These are phyloP conservation scores for Phenganax subtilis DNA, from an alignment of 92 coral and sea anemone species.

Conservation along the genomic window DNA sequence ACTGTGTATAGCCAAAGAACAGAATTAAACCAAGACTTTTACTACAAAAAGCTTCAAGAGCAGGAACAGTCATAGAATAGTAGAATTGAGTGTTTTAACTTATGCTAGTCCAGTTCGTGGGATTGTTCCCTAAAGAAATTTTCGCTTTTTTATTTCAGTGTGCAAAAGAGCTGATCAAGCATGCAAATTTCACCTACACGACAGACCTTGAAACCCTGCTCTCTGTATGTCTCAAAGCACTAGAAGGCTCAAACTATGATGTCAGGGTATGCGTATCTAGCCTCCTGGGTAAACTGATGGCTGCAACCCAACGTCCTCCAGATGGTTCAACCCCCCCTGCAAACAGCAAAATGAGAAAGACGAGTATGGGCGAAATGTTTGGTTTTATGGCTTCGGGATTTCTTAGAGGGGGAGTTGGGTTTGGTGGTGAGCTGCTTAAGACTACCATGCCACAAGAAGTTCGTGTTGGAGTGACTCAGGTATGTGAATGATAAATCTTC, in stretches of 20 bases:
- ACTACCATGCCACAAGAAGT: conserved; percentile 85
- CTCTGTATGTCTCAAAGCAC: conserved; percentile 80
- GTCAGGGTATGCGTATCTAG: conserved; percentile 91
- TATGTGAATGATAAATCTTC: conserved; percentile 11
- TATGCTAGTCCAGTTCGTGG: neutral
- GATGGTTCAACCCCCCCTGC: conserved; percentile 48
- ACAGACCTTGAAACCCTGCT: conserved; percentile 76
- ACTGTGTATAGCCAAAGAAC: no score
- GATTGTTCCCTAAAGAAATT: neutral
- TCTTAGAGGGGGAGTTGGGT: conserved; percentile 96
- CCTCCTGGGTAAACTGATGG: conserved; percentile 79
- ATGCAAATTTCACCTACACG: conserved; percentile 81
- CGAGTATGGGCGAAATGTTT: conserved; percentile 74
- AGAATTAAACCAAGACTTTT: no score
- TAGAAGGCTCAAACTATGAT: conserved; percentile 93
- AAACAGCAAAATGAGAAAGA: conserved; percentile 57
- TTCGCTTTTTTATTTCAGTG: conserved; percentile 54
- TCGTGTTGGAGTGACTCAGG: conserved; percentile 98
- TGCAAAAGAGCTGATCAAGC: conserved; percentile 78
- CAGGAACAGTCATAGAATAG: no score
- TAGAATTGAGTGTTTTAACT: no score
- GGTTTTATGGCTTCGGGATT: conserved; percentile 89
- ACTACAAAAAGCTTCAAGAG: no score
- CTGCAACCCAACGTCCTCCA: conserved; percentile 73
- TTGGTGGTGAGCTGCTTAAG: conserved; percentile 91